Evolutionary conservation across 2,113 vertebrate genomes (phyloP).

Genomic region (Puma concolor): DNA sequence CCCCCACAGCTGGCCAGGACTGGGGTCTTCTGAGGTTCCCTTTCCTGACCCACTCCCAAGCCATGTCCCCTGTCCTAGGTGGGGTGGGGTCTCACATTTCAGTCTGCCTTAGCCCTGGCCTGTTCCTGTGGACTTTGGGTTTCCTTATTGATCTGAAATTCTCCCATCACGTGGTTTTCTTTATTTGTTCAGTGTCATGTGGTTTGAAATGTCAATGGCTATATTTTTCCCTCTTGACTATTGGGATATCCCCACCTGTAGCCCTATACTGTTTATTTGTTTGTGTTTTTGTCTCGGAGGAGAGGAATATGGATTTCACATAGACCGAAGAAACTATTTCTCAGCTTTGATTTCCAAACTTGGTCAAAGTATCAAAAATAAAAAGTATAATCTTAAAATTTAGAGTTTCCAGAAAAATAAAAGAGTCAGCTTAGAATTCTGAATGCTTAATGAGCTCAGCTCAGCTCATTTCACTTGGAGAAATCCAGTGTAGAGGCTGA

Average conservation of each 20-base stretch:
- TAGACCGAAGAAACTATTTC: neutral
- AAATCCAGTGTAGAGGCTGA: neutral
- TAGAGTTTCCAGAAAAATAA: neutral
- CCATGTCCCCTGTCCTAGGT: neutral
- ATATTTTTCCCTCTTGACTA: neutral
- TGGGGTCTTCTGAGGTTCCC: neutral
- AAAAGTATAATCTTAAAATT: neutral
- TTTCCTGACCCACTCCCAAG: neutral
- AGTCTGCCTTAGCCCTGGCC: neutral
- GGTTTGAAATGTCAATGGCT: neutral
- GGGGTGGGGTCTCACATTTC: neutral
- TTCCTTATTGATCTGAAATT: neutral
- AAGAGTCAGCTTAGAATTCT: neutral
- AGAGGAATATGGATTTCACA: neutral
- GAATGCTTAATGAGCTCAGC: neutral
- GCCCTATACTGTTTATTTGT: neutral
- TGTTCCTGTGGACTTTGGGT: neutral
- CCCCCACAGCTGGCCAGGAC: neutral
- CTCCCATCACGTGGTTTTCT: neutral
- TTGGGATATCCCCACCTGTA: neutral
- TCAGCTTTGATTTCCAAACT: neutral
- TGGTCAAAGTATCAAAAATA: neutral
- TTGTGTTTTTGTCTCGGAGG: neutral
- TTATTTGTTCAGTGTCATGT: neutral
- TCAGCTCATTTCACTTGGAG: neutral